A percentile compares a stretch with the other conserved stretches of the same genome.
Evolutionary conservation across 2,888 invertebrate genomes (phyloP).

Genomic region (Perizoma affinitatum): DNA sequence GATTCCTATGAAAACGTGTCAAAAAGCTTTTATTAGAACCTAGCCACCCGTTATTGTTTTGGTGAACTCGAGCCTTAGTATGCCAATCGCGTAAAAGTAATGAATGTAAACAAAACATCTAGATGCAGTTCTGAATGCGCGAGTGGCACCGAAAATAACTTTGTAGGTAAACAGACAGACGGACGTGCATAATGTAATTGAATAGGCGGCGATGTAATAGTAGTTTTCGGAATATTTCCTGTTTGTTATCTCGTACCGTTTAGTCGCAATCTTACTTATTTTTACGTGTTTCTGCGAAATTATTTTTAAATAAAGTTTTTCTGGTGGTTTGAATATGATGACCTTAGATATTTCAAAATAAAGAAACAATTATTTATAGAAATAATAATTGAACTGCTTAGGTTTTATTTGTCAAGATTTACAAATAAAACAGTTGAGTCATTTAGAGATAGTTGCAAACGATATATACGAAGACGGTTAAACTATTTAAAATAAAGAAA

Average conservation of each 20-base stretch:
- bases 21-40: not conserved
- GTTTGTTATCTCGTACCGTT: not conserved
- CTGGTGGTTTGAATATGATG: no score
- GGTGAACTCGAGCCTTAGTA: constrained; percentile 22
- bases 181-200: constrained; percentile 32
- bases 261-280: not conserved
- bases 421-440: no score
- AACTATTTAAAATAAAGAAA: no score
- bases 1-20: not conserved
- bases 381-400: no score
- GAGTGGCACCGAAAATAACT: constrained; percentile 36
- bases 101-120: constrained; percentile 30
- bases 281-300: not conserved
- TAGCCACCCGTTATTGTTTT: constrained; percentile 10
- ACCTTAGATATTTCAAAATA: no score
- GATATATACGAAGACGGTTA: no score
- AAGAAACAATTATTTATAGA: no score
- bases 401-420: no score
- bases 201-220: constrained; percentile 10
- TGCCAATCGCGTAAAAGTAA: constrained; percentile 27
- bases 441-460: no score
- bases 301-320: no score
- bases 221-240: constrained; percentile 12
- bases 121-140: constrained; percentile 32
- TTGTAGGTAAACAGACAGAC: constrained; percentile 35